These are phyloP conservation scores for Zaprionus ghesquierei DNA, from an alignment of 1,140 invertebrate genomes.

Conservation along the genomic window DNA sequence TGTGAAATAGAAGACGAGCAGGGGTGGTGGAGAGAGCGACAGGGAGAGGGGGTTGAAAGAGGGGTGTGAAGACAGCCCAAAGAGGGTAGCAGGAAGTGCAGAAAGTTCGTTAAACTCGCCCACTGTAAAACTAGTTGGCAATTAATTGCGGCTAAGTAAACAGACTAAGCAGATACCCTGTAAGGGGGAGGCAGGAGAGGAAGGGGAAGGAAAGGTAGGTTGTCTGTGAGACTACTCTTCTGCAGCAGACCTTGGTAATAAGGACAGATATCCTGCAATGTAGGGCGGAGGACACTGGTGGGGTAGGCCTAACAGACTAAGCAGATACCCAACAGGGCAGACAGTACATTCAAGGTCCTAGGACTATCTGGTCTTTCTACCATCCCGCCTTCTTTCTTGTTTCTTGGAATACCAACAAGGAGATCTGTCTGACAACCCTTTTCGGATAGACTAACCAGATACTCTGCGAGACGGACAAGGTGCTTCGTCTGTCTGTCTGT, in stretches of 20 bases:
- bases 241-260: not conserved
- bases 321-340: too few relatives aligned
- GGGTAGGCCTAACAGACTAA: too few relatives aligned
- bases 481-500: too few relatives aligned
- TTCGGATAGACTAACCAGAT: too few relatives aligned
- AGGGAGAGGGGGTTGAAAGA: not conserved
- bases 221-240: not conserved
- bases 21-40: not conserved
- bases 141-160: not conserved
- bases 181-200: not conserved
- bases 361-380: too few relatives aligned
- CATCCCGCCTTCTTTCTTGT: too few relatives aligned
- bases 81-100: slow-evolving; percentile 51
- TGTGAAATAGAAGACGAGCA: slow-evolving; percentile 64
- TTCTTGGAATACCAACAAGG: too few relatives aligned
- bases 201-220: not conserved
- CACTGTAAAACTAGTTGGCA: not conserved
- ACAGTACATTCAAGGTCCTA: too few relatives aligned
- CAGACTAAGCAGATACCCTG: not conserved
- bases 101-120: slow-evolving; percentile 75
- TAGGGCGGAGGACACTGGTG: too few relatives aligned
- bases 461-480: too few relatives aligned
- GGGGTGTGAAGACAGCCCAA: too few relatives aligned
- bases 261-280: not conserved
- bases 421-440: too few relatives aligned